Base-by-base conservation (phyloP, 2,888 invertebrate species). In the Nasonovia ribisnigri region DNA sequence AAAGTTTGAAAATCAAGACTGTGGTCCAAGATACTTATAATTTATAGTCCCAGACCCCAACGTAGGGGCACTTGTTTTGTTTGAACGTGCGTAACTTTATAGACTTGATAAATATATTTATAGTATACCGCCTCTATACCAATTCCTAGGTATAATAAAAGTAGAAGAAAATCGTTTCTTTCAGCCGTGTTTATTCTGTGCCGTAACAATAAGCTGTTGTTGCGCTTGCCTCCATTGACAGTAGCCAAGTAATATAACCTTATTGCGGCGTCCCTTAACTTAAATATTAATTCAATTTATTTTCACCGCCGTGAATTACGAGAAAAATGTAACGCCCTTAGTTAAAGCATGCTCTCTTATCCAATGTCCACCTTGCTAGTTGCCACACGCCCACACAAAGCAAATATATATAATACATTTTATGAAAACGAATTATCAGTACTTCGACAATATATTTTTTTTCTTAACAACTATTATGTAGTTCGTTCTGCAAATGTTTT, bases 221-320 rank as follows among this genome's bases (percentile, higher is more conserved):
- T 51, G 51, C 4, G 24, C 77, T 77, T 77, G 36, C 77, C 36
- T 24, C 36, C 36, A 24, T 51, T 51, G 36, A 4, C 88, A 54
- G 54, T 54, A 13, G 54, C 54, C 11, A 54, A 51, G 51, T 51
- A 51, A 4, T 36, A 24, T 36, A 48, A 88, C 51, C 36, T 88
- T 24, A 88, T 36, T 51, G 24, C 24, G 88, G 51, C 51, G 24
- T 51, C 36, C 88, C 51, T 51, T 20, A 51, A 51, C 51, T 88
- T 36, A 88, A 88, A 88, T 88, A 88, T 88, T 88, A 48, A 88
- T 51, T 48, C n/a, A 51, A 88, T 51, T 26, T 48, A 51, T 24
- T 51, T 88, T 88, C n/a, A 16, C 51, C 24, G 36, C 36, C 24
- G 36, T 51, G 36, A 36, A 88, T 51, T 77, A 77, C 36, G 77